Evolutionary conservation across 2,888 invertebrate species (phyloP), one percentile per base, ranked within the genome.

Genomic region (Leucophenga maculata): DNA sequence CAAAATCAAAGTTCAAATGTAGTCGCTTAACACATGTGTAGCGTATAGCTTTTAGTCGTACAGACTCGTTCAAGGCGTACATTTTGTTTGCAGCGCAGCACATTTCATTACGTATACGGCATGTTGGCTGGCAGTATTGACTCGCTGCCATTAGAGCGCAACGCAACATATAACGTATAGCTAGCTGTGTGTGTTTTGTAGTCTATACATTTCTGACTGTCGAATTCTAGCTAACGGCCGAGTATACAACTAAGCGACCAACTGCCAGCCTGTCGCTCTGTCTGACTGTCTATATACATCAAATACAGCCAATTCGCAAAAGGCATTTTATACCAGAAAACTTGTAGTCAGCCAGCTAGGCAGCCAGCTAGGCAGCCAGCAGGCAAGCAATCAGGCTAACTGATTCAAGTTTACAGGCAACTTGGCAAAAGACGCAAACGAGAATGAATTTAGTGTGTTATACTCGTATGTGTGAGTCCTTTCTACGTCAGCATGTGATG

Each of bases 51-150:
- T 26, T 4, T 26, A 26, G 26, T 26, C 26, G 65, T 52, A 52
- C 65, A 39, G 4, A 26, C 4, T 26, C 26, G 26, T 4, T 4
- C 4, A 26, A 2, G 4, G 26, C 26, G 4, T 26, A 3, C 26
- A 3, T 26, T 54, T 9, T 32, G 13, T 54, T 14, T 66, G 14
- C 57, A 67, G 69, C 69, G 69, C 54, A 70, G 64, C 67, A 78
- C 79, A 83, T 80, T 83, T 80, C 77, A 82, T 82, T 82, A 80
- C 78, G 82, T 79, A 79, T 77, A 79, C 80, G 80, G 77, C 70
- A 72, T 75, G 80, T 72, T 73, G 77, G 68, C 73, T 67, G 72
- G 48, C 65, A n/a, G 20, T 70, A 70, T 74, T 75, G 75, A 72
- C 72, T 72, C 64, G 69, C 60, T 67, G 65, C 67, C 65, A 68